These are phyloP conservation scores for Drosophila setosimentum DNA, from an alignment of 2,888 invertebrate species.

Conservation along the genomic window DNA sequence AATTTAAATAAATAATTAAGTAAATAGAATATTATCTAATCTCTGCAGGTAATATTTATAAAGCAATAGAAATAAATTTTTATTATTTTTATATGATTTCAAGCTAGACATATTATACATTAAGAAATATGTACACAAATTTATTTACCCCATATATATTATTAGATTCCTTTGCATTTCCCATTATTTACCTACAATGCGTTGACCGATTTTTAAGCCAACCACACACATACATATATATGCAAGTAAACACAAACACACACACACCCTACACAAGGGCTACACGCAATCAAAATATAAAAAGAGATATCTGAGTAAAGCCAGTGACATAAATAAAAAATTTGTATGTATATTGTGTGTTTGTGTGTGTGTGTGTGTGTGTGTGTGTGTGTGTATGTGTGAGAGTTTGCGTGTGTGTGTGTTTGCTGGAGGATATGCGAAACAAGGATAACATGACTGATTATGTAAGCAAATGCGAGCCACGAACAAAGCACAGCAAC, in stretches of 20 bases:
- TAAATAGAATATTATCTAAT: not conserved
- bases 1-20: not conserved
- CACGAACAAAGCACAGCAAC: conserved; percentile 48
- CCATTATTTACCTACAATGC: conserved; percentile 20
- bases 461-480: conserved; percentile 73
- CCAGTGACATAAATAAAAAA: conserved; percentile 70
- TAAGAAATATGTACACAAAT: not conserved
- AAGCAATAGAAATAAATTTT: not conserved
- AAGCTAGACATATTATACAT: not conserved
- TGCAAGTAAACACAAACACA: not conserved
- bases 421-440: conserved; percentile 48
- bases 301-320: conserved; percentile 52
- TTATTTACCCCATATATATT: not conserved
- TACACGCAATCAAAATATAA: conserved; percentile 63
- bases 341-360: conserved; percentile 38
- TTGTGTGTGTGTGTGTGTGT: conserved; percentile 18
- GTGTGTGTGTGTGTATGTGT: not conserved
- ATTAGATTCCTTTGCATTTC: conserved; percentile 15
- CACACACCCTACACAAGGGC: conserved; percentile 9
- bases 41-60: not conserved
- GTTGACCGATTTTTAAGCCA: conserved; percentile 48
- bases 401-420: conserved; percentile 16
- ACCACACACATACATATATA: conserved; percentile 5
- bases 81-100: not conserved
- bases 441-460: conserved; percentile 81